Conservation (phyloP, 2,888 invertebrate genomes). For the Stenichneumon culpator region DNA sequence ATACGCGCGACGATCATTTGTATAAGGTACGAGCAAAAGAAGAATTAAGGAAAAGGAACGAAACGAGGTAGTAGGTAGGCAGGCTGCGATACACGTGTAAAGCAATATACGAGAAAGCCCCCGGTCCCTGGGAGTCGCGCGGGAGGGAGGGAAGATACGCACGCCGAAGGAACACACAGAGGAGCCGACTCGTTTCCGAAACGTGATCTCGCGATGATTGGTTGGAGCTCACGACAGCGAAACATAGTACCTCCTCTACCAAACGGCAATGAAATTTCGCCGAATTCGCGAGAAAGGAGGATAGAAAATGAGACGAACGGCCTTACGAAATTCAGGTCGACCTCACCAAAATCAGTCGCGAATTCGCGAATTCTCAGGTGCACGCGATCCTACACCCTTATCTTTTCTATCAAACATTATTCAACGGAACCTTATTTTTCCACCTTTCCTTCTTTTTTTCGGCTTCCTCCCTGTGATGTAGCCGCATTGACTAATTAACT, state of each 20-base stretch:
- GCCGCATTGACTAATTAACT: background rate
- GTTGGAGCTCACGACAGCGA: constrained; percentile 60
- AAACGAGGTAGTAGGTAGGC: constrained; percentile 58
- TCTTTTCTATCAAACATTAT: constrained; percentile 49
- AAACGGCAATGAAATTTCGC: constrained; percentile 64
- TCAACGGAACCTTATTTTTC: background rate
- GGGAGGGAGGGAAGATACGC: constrained; percentile 29
- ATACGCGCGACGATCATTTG: constrained; percentile 82
- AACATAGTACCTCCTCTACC: constrained; percentile 54
- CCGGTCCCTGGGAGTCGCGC: constrained; percentile 57
- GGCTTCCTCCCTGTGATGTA: background rate
- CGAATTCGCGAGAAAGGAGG: constrained; percentile 48
- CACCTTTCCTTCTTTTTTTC: background rate
- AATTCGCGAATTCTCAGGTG: constrained; percentile 62
- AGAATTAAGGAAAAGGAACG: constrained; percentile 58
- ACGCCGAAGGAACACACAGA: constrained; percentile 65
- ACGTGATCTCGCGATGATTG: constrained; percentile 71
- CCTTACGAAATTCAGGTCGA: constrained; percentile 54
- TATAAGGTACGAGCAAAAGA: constrained; percentile 65
- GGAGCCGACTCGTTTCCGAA: constrained; percentile 69
- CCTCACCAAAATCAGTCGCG: constrained; percentile 35
- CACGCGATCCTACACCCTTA: constrained; percentile 33
- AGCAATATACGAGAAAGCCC: constrained; percentile 61
- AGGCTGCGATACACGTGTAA: constrained; percentile 60
- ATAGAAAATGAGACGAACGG: constrained; percentile 32